These are phyloP conservation scores for Pollicipes pollicipes DNA, from an alignment of 1,140 invertebrate species.

Conservation along the genomic window DNA sequence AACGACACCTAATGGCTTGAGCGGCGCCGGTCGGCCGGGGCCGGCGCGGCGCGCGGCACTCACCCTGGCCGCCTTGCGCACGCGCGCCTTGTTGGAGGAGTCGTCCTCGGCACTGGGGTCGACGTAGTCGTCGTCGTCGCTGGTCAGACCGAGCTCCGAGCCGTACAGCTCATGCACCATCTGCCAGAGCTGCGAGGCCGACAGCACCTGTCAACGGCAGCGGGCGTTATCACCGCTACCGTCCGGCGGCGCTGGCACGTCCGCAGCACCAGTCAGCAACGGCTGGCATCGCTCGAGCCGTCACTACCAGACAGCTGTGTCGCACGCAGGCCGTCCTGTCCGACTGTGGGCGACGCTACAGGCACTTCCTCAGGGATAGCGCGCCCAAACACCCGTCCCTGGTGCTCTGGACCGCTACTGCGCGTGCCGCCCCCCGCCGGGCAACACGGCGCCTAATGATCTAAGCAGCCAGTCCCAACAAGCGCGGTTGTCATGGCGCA, in stretches of 20 bases:
- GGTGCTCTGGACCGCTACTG: too few species aligned
- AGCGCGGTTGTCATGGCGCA: too few species aligned
- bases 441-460: too few species aligned
- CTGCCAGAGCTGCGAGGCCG: constrained; percentile 72
- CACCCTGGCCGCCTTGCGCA: not conserved
- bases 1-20: too few species aligned
- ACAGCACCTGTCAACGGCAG: constrained; percentile 47
- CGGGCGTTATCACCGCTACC: not conserved
- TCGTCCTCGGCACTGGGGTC: constrained; percentile 24
- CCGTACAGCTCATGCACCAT: constrained; percentile 80
- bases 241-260: not conserved
- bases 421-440: too few species aligned
- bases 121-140: constrained; percentile 76
- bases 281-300: not conserved
- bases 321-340: not conserved
- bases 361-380: too few species aligned
- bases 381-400: too few species aligned
- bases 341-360: too few species aligned
- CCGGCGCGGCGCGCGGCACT: too few species aligned
- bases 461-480: too few species aligned
- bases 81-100: constrained; percentile 5
- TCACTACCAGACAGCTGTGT: not conserved
- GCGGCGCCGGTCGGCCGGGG: too few species aligned
- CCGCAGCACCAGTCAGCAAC: not conserved
- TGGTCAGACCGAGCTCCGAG: constrained; percentile 74